Evolutionary conservation across 2,888 invertebrate genomes (phyloP).

Genomic region (Therioaphis trifolii): DNA sequence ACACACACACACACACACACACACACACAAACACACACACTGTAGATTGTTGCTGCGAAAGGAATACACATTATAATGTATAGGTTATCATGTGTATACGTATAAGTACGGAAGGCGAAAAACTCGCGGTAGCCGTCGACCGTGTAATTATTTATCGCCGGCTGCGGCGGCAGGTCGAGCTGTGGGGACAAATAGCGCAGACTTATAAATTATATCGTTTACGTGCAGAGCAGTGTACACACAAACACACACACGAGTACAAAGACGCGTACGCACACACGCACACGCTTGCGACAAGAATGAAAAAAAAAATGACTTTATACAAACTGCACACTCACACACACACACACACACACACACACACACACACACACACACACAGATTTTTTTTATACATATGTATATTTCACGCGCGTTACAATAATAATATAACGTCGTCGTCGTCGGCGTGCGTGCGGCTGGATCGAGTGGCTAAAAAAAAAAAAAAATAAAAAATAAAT

Average conservation of each 20-base stretch:
- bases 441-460: not conserved
- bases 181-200: not conserved
- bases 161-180: not conserved
- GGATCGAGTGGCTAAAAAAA: conserved; percentile 23
- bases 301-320: too few relatives aligned
- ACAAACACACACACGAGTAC: too few relatives aligned
- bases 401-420: not conserved
- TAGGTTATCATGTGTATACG: too few relatives aligned
- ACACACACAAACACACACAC: too few relatives aligned
- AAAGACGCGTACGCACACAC: not conserved
- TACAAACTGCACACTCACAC: too few relatives aligned
- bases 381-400: not conserved
- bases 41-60: too few relatives aligned
- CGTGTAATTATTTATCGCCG: conserved; percentile 23
- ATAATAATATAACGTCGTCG: not conserved
- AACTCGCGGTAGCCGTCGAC: conserved; percentile 40
- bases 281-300: not conserved
- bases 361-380: not conserved
- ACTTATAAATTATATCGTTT: conserved; percentile 30
- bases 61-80: not conserved
- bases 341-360: too few relatives aligned
- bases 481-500: not conserved
- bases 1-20: too few relatives aligned
- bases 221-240: not conserved
- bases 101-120: conserved; percentile 21